Conservation (phyloP, 2,888 invertebrate genomes). For the Watsonalla binaria region DNA sequence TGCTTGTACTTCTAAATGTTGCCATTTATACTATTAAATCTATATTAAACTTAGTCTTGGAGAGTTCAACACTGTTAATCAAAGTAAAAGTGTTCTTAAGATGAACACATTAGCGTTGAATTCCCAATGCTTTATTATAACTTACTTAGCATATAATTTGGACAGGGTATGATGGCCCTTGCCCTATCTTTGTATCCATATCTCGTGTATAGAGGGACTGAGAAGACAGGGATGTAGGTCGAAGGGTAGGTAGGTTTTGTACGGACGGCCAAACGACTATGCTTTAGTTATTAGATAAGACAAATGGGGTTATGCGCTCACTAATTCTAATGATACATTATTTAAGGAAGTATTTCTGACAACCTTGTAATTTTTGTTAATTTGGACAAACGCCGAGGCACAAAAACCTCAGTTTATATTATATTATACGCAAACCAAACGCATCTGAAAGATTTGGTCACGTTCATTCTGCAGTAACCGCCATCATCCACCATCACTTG, state of each 20-base stretch:
- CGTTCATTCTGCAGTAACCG: too few relatives aligned
- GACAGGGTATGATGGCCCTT: slow-evolving; percentile 58
- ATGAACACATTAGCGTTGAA: background rate
- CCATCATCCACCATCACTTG: too few relatives aligned
- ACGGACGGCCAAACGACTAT: slow-evolving; percentile 48
- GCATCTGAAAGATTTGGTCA: too few relatives aligned
- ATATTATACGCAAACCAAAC: too few relatives aligned
- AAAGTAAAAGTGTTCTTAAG: background rate
- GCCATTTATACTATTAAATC: slow-evolving; percentile 42
- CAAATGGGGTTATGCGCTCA: background rate
- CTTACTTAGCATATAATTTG: slow-evolving; percentile 45
- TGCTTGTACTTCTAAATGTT: slow-evolving; percentile 52
- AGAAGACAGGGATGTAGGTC: slow-evolving; percentile 68
- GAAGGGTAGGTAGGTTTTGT: slow-evolving; percentile 66
- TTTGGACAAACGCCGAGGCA: too few relatives aligned
- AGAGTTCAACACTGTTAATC: background rate
- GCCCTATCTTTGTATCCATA: slow-evolving; percentile 52
- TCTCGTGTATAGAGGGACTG: slow-evolving; percentile 60
- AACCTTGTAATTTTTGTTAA: too few relatives aligned
- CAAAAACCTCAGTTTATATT: too few relatives aligned
- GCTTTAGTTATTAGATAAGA: background rate
- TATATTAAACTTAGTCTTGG: slow-evolving; percentile 4
- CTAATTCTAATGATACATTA: background rate
- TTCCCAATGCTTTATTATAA: slow-evolving; percentile 15
- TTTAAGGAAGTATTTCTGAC: too few relatives aligned